These are phyloP conservation scores for Aurelia coerulea DNA, from an alignment of 30 jellyfish, hydroid and myxozoan species.

Conservation along the genomic window DNA sequence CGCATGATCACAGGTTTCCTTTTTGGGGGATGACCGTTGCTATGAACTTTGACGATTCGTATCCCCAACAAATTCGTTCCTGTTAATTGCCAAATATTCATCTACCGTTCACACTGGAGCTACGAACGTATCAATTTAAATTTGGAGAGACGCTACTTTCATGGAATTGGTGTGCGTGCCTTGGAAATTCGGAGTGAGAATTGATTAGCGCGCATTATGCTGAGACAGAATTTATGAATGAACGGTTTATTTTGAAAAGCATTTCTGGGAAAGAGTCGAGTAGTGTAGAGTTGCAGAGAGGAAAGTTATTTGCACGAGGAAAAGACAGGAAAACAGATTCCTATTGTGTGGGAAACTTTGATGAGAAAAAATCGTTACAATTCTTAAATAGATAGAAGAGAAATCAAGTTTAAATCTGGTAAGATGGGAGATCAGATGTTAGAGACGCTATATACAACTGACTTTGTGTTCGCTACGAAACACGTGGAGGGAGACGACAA, in stretches of 20 bases:
- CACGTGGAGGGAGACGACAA: slow-evolving; percentile 85
- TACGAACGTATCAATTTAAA: no score
- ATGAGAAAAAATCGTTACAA: background rate
- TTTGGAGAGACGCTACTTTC: no score
- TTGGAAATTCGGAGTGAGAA: background rate
- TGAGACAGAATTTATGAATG: background rate
- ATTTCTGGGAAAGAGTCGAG: slow-evolving; percentile 1
- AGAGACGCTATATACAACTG: slow-evolving; percentile 63
- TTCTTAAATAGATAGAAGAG: background rate
- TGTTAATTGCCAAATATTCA: no score
- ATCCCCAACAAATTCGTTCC: no score
- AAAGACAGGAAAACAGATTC: background rate
- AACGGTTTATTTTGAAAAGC: slow-evolving; percentile 2
- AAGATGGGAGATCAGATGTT: slow-evolving; percentile 74
- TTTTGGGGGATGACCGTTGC: no score
- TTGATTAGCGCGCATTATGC: background rate
- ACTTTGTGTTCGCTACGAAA: slow-evolving; percentile 57
- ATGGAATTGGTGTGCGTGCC: no score
- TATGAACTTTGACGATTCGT: no score
- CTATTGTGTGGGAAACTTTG: no score
- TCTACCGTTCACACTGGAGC: no score
- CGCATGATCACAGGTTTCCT: no score
- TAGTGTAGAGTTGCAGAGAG: background rate
- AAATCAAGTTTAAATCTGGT: background rate
- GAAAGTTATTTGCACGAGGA: background rate